A percentile compares a stretch with the other conserved stretches of the same genome.
Evolutionary conservation across 2,888 invertebrate genomes (phyloP).

Genomic region (Formica aserva): DNA sequence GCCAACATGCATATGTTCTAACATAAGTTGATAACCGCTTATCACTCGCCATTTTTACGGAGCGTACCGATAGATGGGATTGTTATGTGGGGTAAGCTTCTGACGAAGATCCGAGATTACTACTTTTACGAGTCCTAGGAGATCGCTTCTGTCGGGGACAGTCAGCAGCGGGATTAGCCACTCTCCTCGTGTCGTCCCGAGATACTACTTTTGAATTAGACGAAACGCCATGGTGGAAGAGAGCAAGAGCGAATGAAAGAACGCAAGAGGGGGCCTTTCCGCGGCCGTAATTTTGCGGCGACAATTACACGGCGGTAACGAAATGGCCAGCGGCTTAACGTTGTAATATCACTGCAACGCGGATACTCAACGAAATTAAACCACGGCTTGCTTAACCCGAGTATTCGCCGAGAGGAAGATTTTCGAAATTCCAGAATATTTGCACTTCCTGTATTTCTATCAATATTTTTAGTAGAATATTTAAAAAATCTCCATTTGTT

Average conservation of each 20-base stretch:
- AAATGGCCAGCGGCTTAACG: slow-evolving; percentile 64
- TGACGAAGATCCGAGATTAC: slow-evolving; percentile 54
- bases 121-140: slow-evolving; percentile 56
- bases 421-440: slow-evolving; percentile 20
- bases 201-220: slow-evolving; percentile 71
- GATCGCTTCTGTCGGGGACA: slow-evolving; percentile 39
- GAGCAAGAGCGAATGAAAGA: slow-evolving; percentile 13
- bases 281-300: slow-evolving; percentile 64
- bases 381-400: slow-evolving; percentile 40
- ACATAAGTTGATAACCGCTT: neutral
- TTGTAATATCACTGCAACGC: slow-evolving; percentile 61
- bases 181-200: slow-evolving; percentile 62
- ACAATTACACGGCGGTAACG: slow-evolving; percentile 67
- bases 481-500: neutral
- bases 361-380: slow-evolving; percentile 66
- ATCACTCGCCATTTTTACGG: neutral
- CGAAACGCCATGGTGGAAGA: slow-evolving; percentile 25
- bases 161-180: slow-evolving; percentile 75
- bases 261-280: slow-evolving; percentile 10
- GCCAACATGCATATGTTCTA: neutral
- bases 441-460: neutral
- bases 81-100: neutral
- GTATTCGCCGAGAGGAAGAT: neutral
- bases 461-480: neutral
- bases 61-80: neutral